These are phyloP conservation scores for Hoplodrina ambigua DNA, from an alignment of 2,888 invertebrate genomes.

Conservation along the genomic window DNA sequence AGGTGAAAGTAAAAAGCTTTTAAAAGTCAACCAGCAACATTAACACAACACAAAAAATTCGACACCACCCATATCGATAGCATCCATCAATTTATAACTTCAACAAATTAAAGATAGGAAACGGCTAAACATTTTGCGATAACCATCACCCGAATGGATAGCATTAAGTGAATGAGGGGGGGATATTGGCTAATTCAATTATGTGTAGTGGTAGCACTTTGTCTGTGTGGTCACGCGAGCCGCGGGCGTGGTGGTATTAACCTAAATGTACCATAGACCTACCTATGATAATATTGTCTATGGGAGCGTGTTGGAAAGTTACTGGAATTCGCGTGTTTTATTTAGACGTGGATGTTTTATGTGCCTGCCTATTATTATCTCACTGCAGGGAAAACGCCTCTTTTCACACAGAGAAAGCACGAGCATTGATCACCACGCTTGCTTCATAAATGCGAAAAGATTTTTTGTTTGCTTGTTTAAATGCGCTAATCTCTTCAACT, in stretches of 20 bases:
- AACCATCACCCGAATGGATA: constrained; percentile 70
- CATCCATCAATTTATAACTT: constrained; percentile 43
- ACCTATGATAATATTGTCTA: constrained; percentile 14
- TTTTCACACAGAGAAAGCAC: too few relatives aligned
- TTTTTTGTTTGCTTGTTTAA: too few relatives aligned
- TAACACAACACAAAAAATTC: not conserved
- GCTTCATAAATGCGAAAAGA: too few relatives aligned
- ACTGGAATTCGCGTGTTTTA: constrained; percentile 34
- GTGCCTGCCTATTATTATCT: not conserved
- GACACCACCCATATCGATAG: not conserved
- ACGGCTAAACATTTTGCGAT: constrained; percentile 62
- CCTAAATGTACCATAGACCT: constrained; percentile 55
- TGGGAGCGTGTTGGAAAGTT: constrained; percentile 21
- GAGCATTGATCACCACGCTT: too few relatives aligned
- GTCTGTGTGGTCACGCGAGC: constrained; percentile 75
- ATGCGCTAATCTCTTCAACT: too few relatives aligned
- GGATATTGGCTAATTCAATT: constrained; percentile 85
- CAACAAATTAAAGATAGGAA: constrained; percentile 58
- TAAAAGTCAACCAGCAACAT: not conserved
- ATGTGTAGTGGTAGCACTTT: constrained; percentile 65
- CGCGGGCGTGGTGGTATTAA: constrained; percentile 65
- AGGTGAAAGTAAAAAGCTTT: too few relatives aligned
- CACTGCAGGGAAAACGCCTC: too few relatives aligned
- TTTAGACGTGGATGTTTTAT: constrained; percentile 16
- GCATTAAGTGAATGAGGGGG: constrained; percentile 78